phyloP scores from a whole-genome alignment of 2,113 vertebrate genomes.

The Cyanoramphus novaezelandiae region DNA sequence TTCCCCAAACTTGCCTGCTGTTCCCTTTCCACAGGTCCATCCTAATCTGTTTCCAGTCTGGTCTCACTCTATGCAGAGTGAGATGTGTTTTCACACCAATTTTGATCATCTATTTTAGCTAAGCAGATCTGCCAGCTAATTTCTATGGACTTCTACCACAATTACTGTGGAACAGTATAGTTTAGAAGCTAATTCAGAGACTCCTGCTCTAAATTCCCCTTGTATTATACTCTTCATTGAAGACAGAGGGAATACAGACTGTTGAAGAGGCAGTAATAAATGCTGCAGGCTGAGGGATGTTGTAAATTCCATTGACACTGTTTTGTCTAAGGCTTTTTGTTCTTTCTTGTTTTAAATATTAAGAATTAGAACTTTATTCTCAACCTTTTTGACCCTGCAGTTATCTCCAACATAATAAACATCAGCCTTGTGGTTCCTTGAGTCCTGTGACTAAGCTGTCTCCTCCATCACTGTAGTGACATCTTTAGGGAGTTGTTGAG shows the following conservation, averaged over 20 bases:
- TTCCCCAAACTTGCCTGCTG: background rate
- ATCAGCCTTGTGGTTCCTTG: background rate
- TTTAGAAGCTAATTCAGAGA: background rate
- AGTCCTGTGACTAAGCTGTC: background rate
- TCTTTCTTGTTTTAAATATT: background rate
- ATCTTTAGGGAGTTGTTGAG: background rate
- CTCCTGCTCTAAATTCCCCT: background rate
- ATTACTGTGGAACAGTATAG: background rate
- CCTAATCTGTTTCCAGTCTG: background rate
- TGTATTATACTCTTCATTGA: background rate
- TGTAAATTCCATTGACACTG: background rate
- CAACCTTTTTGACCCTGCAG: background rate
- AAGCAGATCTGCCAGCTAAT: background rate
- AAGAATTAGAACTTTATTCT: background rate
- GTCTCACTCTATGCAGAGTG: background rate
- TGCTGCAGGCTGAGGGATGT: background rate
- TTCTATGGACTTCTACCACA: background rate
- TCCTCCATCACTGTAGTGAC: background rate
- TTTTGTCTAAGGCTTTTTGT: background rate
- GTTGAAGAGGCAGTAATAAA: background rate
- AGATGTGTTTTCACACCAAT: background rate
- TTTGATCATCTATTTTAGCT: background rate
- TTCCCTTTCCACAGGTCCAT: background rate
- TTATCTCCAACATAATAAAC: background rate
- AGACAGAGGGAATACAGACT: rapidly evolving